A percentile compares a stretch with the other conserved stretches of the same genome.
phyloP scores from a whole-genome alignment of 30 jellyfish, hydroid and myxozoan species.

The Cassiopea andromeda region DNA sequence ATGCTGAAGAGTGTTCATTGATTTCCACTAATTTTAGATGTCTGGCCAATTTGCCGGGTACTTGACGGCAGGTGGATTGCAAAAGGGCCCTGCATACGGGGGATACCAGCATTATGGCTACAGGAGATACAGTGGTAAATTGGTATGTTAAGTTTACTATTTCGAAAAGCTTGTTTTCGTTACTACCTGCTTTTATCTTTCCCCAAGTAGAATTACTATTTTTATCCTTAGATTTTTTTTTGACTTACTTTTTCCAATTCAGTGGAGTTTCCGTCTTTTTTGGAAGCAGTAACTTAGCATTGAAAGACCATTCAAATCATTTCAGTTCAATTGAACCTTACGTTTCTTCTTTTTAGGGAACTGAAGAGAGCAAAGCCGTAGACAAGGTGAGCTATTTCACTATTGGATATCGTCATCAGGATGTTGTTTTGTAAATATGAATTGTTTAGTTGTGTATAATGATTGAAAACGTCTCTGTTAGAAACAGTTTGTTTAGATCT shows the following conservation, averaged over 20 bases:
- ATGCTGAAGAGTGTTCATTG: neutral
- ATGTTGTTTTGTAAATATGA: no score
- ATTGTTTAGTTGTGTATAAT: no score
- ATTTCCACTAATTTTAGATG: conserved; percentile 6
- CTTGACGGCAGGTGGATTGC: conserved; percentile 89
- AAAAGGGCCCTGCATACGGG: conserved; percentile 86
- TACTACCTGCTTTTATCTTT: no score
- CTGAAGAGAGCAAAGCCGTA: conserved; percentile 50
- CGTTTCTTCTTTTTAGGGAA: conserved; percentile 17
- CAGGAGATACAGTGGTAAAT: conserved; percentile 59
- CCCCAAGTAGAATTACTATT: no score
- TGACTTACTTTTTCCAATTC: no score
- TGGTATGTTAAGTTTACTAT: neutral
- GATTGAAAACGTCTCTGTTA: no score
- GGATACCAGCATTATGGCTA: conserved; percentile 67
- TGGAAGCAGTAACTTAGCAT: no score
- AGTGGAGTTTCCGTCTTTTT: no score
- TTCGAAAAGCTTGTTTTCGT: no score
- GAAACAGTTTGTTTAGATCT: no score
- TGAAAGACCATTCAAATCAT: neutral
- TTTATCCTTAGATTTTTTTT: no score
- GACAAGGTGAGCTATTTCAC: conserved; percentile 28
- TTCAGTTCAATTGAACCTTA: neutral
- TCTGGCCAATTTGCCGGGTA: conserved; percentile 86
- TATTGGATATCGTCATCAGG: no score